Conservation (phyloP, 1,140 invertebrate genomes). For the Bombus ignitus region DNA sequence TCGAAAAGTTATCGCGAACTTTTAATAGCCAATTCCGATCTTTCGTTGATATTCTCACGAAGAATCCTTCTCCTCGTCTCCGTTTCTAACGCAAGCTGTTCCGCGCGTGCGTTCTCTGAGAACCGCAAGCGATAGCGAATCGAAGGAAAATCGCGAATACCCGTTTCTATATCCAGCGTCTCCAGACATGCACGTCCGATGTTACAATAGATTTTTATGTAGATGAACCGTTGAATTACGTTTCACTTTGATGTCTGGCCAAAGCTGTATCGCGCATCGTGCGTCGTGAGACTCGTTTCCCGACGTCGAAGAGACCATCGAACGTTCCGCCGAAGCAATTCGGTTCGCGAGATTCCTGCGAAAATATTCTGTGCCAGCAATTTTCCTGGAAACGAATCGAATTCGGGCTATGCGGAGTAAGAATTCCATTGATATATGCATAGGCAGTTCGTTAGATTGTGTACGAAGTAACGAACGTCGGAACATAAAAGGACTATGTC, state of each 20-base stretch:
- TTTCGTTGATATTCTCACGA: constrained; percentile 47
- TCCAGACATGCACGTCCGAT: background rate
- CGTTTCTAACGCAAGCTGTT: background rate
- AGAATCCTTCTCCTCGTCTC: constrained; percentile 6
- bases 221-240: constrained; percentile 40
- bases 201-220: constrained; percentile 43
- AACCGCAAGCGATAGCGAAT: background rate
- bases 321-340: background rate
- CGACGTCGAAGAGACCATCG: background rate
- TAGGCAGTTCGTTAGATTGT: background rate
- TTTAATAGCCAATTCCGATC: constrained; percentile 56
- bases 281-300: background rate
- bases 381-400: background rate
- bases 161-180: background rate
- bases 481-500: background rate
- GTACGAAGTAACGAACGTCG: background rate
- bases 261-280: background rate
- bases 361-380: background rate
- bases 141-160: background rate
- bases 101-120: background rate
- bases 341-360: background rate
- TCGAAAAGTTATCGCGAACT: constrained; percentile 47
- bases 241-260: constrained; percentile 29
- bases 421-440: background rate
- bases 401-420: too few species aligned